These are phyloP conservation scores for Grallaria varia DNA, from an alignment of 2,113 vertebrate genomes.

Conservation along the genomic window DNA sequence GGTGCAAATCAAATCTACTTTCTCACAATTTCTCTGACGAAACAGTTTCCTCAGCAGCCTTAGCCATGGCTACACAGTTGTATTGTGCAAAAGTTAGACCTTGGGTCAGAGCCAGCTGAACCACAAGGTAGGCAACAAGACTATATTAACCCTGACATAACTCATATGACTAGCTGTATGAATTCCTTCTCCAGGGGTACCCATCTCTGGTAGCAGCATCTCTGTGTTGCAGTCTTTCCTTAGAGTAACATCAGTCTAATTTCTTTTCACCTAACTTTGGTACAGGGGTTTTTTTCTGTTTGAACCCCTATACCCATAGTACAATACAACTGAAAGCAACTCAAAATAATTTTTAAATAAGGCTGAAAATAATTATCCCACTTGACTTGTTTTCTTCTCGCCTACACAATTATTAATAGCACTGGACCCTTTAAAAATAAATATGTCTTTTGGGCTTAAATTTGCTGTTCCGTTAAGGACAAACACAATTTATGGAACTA, in stretches of 20 bases:
- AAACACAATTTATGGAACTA: background rate
- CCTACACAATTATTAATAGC: background rate
- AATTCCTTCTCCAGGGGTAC: background rate
- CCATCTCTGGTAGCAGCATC: background rate
- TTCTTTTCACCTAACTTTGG: background rate
- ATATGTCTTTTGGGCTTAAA: background rate
- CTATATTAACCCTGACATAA: background rate
- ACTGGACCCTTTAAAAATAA: background rate
- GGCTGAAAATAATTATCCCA: background rate
- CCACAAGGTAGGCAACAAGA: rapidly evolving
- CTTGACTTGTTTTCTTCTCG: background rate
- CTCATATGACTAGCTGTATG: background rate
- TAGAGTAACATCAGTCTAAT: background rate
- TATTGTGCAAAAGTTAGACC: background rate
- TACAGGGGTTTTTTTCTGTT: background rate
- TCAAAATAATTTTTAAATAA: background rate
- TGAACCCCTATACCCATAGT: background rate
- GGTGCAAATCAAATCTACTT: background rate
- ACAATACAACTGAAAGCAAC: background rate
- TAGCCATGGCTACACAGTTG: background rate
- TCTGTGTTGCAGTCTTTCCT: background rate
- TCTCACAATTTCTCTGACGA: background rate
- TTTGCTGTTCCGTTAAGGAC: background rate
- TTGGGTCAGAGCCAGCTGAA: background rate
- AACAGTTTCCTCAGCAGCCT: background rate